A percentile compares a stretch with the other conserved stretches of the same genome.
phyloP scores from a whole-genome alignment of 1,140 invertebrate species.

The Saccostrea glomerata region DNA sequence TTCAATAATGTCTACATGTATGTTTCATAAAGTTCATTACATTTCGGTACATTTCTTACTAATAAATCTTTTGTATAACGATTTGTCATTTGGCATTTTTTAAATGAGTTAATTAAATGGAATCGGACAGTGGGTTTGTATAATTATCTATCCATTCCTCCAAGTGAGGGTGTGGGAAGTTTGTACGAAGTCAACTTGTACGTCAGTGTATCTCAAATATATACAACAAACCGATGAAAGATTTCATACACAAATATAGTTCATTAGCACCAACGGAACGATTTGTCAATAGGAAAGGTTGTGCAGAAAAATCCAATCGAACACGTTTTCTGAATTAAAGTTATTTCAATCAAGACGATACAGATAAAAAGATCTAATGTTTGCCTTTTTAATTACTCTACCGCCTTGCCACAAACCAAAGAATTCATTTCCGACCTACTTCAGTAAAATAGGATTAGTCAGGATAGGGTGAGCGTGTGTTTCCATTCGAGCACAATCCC shows the following conservation, averaged over 20 bases:
- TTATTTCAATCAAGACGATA: neutral
- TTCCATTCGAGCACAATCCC: neutral
- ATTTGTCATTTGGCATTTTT: too few relatives aligned
- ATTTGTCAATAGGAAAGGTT: neutral
- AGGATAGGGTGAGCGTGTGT: neutral
- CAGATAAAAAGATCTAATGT: neutral
- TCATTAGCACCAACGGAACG: neutral
- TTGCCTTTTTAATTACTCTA: neutral
- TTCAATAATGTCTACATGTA: too few relatives aligned
- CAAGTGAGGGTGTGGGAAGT: neutral
- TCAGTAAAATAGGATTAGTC: neutral
- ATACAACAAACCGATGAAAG: neutral
- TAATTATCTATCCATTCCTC: neutral
- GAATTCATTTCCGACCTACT: neutral
- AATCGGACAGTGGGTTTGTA: neutral
- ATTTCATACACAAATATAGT: neutral
- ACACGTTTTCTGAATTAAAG: neutral
- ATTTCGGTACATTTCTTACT: too few relatives aligned
- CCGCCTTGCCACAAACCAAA: neutral
- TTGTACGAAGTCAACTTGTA: neutral
- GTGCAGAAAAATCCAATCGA: neutral
- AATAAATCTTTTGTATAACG: too few relatives aligned
- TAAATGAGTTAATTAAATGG: neutral
- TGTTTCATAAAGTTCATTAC: too few relatives aligned
- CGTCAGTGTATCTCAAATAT: neutral